Evolutionary conservation across 2,888 invertebrate genomes (phyloP).

Genomic region (Nineta flava): DNA sequence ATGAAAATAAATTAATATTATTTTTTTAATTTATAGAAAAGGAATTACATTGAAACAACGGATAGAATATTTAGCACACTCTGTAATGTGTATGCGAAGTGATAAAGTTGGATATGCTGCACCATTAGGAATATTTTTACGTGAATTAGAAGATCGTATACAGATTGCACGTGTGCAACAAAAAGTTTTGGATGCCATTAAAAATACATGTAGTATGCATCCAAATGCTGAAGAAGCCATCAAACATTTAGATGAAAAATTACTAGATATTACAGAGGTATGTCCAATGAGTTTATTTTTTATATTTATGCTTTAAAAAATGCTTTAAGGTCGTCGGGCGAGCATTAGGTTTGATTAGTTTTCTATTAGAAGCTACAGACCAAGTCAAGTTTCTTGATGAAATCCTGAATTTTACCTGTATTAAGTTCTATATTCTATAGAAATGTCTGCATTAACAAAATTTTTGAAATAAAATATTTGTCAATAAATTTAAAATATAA

Average conservation of each 20-base stretch:
- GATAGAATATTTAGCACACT: constrained; percentile 80
- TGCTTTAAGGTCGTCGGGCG: too few relatives aligned
- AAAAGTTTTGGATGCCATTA: constrained; percentile 48
- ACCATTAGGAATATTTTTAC: constrained; percentile 59
- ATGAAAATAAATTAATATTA: too few relatives aligned
- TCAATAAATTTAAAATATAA: too few relatives aligned
- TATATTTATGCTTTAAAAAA: too few relatives aligned
- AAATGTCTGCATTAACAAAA: too few relatives aligned
- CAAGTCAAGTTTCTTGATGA: too few relatives aligned
- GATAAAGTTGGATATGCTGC: constrained; percentile 59
- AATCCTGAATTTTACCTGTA: too few relatives aligned
- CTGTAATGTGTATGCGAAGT: constrained; percentile 90
- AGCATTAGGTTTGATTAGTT: too few relatives aligned
- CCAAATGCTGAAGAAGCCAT: constrained; percentile 38
- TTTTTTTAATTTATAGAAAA: constrained; percentile 33
- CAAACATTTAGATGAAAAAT: constrained; percentile 56
- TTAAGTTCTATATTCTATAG: too few relatives aligned
- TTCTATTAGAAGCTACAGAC: too few relatives aligned
- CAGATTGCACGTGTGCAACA: constrained; percentile 81
- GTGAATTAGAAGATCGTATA: constrained; percentile 82
- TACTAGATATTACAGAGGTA: constrained; percentile 78
- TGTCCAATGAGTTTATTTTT: not conserved
- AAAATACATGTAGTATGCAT: constrained; percentile 26
- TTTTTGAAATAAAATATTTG: too few relatives aligned
- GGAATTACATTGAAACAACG: constrained; percentile 63